Percentiles rank a stretch among this genome's conserved stretches.
Evolutionary conservation across 2,888 invertebrate species (phyloP).

Genomic region (Ephialtes manifestator): DNA sequence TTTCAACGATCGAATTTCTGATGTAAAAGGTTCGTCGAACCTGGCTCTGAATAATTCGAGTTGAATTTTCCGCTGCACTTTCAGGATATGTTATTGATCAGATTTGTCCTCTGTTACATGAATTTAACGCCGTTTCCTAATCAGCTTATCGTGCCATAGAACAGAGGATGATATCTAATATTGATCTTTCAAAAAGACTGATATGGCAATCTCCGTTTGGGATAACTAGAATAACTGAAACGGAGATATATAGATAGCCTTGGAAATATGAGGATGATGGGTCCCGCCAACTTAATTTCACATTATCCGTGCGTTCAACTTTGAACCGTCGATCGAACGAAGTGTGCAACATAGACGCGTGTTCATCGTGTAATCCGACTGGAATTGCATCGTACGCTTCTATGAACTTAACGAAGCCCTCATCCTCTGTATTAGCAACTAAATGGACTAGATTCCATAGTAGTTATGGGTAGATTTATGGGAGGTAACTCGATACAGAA

Average conservation of each 20-base stretch:
- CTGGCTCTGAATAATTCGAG: background rate
- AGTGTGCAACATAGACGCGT: background rate
- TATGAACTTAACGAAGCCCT: constrained; percentile 15
- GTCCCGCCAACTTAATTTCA: constrained; percentile 1
- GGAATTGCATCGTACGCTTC: constrained; percentile 3
- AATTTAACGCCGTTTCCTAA: background rate
- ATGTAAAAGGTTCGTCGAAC: constrained; percentile 10
- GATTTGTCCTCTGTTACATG: background rate
- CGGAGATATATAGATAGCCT: background rate
- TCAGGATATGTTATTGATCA: background rate
- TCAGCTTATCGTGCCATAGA: background rate
- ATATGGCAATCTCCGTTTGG: background rate
- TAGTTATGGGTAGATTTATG: background rate
- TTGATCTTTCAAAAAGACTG: background rate
- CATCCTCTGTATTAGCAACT: background rate
- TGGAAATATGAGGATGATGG: background rate
- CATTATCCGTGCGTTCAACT: constrained; percentile 5
- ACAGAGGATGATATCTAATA: background rate
- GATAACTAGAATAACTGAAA: background rate
- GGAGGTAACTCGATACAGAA: background rate
- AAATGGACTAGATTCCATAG: background rate
- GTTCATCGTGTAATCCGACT: background rate
- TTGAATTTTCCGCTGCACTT: background rate
- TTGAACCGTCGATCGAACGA: background rate
- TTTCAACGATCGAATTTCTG: background rate